Base-by-base conservation (phyloP, 2,797 vertebrate genomes). In the Schizothorax lantsangensis region DNA sequence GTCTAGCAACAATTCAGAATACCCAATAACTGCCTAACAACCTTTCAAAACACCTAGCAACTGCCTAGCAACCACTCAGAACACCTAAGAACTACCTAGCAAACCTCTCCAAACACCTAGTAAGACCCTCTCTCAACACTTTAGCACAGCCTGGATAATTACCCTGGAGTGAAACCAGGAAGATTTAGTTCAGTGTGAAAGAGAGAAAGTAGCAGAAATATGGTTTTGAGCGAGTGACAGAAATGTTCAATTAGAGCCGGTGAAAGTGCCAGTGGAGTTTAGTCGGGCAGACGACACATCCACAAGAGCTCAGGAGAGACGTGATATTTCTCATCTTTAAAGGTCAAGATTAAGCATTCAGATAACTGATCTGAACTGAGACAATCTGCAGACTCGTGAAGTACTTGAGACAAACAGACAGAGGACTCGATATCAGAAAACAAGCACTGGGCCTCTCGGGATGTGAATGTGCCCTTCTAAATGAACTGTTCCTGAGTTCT, bases 321-420 rank as follows among this genome's bases (percentile, higher is more conserved):
- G 2, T 62, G 52, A 62, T 45, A 59, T 88, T 88, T 86, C 71
- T 81, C 64, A 79, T 88, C 57, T 57, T 81, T 79, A 89, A 89
- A 89, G 93, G 94, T 94, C 93, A 92, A 94, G 93, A 95, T 94
- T 92, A 93, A 94, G 93, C 92, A 90, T 91, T 89, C 92, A 92
- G 93, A 94, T 89, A 89, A 89, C 92, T 86, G 81, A 89, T 87
- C 88, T 88, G 91, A 93, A 92, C 93, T 92, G 89, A 94, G 93
- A 84, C 92, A 89, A 92, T 94, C 91, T 90, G 88, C 88, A 73
- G 73, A 49, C 62, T 57, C 2, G 64, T 82, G 64, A 62, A 66
- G 54, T 62, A 49, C 69, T 68, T 26, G 68, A 77, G 19, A 52
- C 30, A 64, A 47, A 40, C 89, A 84, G 80, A 30, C 85, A 86